Base-by-base conservation (phyloP, 1,140 invertebrate genomes). In the Dinothrombium tinctorium region DNA sequence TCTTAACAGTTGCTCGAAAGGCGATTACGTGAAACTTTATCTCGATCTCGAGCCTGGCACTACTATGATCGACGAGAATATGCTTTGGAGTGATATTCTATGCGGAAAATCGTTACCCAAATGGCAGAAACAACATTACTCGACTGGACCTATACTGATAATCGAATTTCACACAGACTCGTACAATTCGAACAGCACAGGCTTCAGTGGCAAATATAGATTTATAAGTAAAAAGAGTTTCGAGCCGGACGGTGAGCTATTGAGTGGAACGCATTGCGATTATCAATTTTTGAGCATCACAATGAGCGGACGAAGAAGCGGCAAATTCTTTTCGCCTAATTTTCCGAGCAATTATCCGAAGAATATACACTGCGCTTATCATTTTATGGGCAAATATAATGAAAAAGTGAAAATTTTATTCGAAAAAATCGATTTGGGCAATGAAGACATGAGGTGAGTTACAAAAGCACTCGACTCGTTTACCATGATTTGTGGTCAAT, bases 351-450 rank as follows among this genome's bases (percentile, higher is more conserved):
- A 71, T 19, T 80, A 81, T 58, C 71, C 73, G 37, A 54, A 69
- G 2, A 68, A 71, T 47, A 70, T 74, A 3, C 68, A 71, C 40
- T 84, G 80, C 58, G 69, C 71, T 49, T 83, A 79, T 56, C 76
- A 81, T 47, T 84, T 84, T 54, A 71, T 73, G 51, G 79, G 76
- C 29, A 53, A 51, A 38, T 49, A 51, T 19, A 54, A 58, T 25
- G 58, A 61, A 44, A 43, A 52, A 39, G 53, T 60, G 6, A 49
- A 51, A 48, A 41, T 62, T 33, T 41, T 51, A 11, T 61, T 62
- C 31, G 49, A 56, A 36, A 50, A 45, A 23, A 46, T 55, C 24
- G 42, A 45, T 28, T 43, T 56, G 25, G 40, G 44, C 1, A 43
- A 49, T 12, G 46, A 42, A 21, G 50, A 51, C 28, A 9, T 21